Evolutionary conservation across 2,113 vertebrate genomes (phyloP), one percentile per base, ranked within the genome.

Genomic region (Craseonycteris thonglongyai): DNA sequence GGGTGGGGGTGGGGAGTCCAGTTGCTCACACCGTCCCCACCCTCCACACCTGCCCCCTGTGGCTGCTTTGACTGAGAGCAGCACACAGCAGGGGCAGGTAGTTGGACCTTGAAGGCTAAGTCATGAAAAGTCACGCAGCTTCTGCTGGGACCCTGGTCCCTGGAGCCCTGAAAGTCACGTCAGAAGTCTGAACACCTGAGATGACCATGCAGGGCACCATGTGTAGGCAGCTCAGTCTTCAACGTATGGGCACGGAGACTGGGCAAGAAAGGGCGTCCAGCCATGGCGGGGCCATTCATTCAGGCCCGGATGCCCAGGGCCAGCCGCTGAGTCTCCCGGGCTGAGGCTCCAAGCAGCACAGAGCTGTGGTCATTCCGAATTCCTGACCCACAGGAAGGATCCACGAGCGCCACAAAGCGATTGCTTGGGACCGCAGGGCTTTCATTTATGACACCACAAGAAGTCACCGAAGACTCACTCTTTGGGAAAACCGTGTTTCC

Each of bases 21-120:
- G 0, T 14, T 6, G 14, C 28, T 26, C 51, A 40, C 5, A 40
- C 1, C 14, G 24, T 8, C 28, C 24, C 49, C 14, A 5, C 19
- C 51, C 38, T 8, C 72, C 7, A 35, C 28, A 4, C 13, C 26
- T 1, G 26, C 0, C 45, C 26, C 42, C 2, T 0, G 1, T 2
- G 71, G 33, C 51, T 58, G 45, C 63, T 30, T 59, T 22, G 38
- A 87, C 26, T 19, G 16, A 54, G n/a, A n/a, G n/a, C n/a, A n/a
- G 14, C n/a, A 30, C 24, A 3, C 35, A 22, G 16, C 7, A 28
- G 28, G 71, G 72, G 33, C 8, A 26, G 61, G 33, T 58, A 30
- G 15, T 7, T 49, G 69, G 61, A 42, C 45, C 66, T 5, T 47
- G 0, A 1, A 89, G 40, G 28, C 8, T 49, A 85, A 85, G 72